A percentile compares a stretch with the other conserved stretches of the same genome.
Evolutionary conservation across 2,113 vertebrate species (phyloP).

Genomic region (Sterna hirundo): DNA sequence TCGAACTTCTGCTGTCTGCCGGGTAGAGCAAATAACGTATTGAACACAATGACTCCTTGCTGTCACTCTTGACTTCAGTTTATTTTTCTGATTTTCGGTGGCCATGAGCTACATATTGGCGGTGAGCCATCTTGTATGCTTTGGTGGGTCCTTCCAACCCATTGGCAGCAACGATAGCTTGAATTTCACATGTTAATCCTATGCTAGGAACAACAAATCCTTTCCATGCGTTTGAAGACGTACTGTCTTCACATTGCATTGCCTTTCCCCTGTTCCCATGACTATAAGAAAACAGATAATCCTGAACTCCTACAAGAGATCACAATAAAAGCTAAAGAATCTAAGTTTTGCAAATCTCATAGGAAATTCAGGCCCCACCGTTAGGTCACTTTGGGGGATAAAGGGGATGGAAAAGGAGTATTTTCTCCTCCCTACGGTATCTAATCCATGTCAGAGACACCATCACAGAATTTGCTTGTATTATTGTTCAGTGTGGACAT

Average conservation of each 20-base stretch:
- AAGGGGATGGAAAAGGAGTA: neutral
- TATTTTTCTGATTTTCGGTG: neutral
- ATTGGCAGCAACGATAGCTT: neutral
- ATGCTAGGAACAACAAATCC: neutral
- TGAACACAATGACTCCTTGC: neutral
- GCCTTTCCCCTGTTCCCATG: neutral
- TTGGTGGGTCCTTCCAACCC: neutral
- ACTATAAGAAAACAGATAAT: neutral
- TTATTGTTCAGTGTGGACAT: neutral
- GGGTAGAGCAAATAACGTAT: rapidly evolving
- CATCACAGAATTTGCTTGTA: neutral
- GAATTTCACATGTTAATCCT: neutral
- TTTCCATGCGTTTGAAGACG: neutral
- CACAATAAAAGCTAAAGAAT: neutral
- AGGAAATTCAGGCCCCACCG: neutral
- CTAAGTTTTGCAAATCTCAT: neutral
- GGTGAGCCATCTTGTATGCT: neutral
- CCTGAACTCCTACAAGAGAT: neutral
- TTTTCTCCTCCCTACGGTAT: neutral
- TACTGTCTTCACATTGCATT: neutral
- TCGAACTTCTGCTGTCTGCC: neutral
- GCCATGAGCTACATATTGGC: neutral
- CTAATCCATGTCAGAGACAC: neutral
- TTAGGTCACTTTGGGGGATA: neutral
- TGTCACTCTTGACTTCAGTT: neutral